Conservation (phyloP, 2,113 vertebrate species). For the Agelaius phoeniceus region DNA sequence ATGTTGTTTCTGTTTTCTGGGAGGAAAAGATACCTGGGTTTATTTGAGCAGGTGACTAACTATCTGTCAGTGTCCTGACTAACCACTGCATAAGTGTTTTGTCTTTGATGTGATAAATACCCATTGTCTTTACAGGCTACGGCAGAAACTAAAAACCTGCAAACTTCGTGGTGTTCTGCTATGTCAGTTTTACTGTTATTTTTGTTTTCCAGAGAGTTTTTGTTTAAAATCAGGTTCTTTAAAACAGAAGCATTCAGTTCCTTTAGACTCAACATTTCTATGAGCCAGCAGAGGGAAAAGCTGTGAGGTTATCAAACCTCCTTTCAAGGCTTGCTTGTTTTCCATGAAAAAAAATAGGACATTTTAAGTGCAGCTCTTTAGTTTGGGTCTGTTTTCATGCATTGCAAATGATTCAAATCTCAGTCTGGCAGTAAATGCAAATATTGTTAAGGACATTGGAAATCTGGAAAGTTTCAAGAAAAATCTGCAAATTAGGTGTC, state of each 20-base stretch:
- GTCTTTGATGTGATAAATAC: not conserved
- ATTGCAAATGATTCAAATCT: not conserved
- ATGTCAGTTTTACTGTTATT: not conserved
- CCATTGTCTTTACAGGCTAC: constrained; percentile 1
- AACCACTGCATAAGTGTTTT: not conserved
- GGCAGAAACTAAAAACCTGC: not conserved
- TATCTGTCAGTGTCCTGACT: constrained; percentile 26
- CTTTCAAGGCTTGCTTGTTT: not conserved
- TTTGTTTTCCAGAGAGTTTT: not conserved
- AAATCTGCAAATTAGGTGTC: not conserved
- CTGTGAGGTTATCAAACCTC: not conserved
- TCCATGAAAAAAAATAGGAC: not conserved
- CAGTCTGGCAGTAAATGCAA: not conserved
- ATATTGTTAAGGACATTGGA: not conserved
- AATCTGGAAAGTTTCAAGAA: not conserved
- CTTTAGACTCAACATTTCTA: not conserved
- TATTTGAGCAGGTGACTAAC: constrained; percentile 10
- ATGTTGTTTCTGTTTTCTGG: not conserved
- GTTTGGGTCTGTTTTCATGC: not conserved
- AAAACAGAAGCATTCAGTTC: not conserved
- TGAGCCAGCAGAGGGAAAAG: not conserved
- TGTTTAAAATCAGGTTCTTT: not conserved
- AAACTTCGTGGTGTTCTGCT: not conserved
- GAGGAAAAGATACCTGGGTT: not conserved
- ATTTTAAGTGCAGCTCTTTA: not conserved